Conservation (phyloP, 2,113 vertebrate genomes). For the Eupsittula cactorum region DNA sequence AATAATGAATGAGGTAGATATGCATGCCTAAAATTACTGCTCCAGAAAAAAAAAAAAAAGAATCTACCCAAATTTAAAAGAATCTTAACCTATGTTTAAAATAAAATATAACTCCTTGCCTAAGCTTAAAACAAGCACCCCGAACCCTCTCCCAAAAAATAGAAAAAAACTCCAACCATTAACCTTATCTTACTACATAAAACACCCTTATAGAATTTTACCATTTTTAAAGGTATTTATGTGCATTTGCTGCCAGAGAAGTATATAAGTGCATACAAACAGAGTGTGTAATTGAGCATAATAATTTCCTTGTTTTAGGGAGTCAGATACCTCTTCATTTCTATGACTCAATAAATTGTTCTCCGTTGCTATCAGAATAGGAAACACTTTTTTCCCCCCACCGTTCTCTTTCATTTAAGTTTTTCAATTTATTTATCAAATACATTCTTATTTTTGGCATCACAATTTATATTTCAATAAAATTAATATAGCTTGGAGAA, state of each 20-base stretch:
- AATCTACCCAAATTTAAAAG: neutral
- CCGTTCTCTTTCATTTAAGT: neutral
- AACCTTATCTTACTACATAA: neutral
- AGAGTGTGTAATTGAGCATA: neutral
- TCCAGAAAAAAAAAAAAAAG: neutral
- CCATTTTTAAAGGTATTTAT: neutral
- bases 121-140: neutral
- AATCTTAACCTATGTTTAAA: neutral
- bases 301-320: neutral
- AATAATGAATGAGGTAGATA: neutral
- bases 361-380: neutral
- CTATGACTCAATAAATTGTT: neutral
- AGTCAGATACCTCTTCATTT: neutral
- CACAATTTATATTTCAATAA: neutral
- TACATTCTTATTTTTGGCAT: neutral
- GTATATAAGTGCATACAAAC: neutral
- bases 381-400: neutral
- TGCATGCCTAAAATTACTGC: neutral
- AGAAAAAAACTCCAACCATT: accelerated
- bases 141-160: neutral
- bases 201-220: neutral
- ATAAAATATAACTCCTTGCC: neutral
- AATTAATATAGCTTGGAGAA: neutral
- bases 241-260: neutral
- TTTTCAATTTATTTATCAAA: neutral